phyloP scores from a whole-genome alignment of 2,113 vertebrate genomes.

The Probosciger aterrimus region DNA sequence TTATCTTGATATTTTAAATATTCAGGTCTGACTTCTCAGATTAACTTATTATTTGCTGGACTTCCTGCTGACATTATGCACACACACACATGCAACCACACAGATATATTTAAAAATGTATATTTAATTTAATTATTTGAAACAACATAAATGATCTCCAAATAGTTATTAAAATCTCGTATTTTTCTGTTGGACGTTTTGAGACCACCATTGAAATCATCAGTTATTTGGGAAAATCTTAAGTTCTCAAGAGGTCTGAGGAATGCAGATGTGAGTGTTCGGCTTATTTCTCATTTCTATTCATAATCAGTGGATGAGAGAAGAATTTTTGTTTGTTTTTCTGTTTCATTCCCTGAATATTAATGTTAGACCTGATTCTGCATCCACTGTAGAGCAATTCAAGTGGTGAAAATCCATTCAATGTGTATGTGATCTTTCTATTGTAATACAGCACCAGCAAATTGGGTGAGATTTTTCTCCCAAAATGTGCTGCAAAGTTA shows the following conservation, averaged over 20 bases:
- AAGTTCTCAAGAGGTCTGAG: background rate
- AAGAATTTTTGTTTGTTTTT: background rate
- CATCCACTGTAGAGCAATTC: background rate
- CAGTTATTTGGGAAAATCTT: background rate
- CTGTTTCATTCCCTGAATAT: background rate
- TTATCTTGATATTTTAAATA: slow-evolving; percentile 7
- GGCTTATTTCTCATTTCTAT: background rate
- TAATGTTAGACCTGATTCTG: background rate
- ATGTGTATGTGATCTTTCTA: background rate
- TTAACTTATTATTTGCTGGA: background rate
- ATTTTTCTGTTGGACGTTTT: background rate
- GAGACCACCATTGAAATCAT: background rate
- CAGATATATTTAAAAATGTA: too few species aligned
- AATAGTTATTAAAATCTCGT: background rate
- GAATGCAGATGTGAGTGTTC: background rate
- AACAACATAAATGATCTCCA: background rate
- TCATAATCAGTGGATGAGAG: background rate
- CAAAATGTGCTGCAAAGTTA: background rate
- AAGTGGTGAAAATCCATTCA: background rate
- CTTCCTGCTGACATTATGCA: background rate
- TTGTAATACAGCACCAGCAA: background rate
- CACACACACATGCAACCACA: background rate
- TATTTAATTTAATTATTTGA: background rate
- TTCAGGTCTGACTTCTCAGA: background rate
- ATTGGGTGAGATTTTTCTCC: background rate